These are phyloP conservation scores for Ceriagrion tenellum DNA, from an alignment of 2,888 invertebrate genomes.

Conservation along the genomic window DNA sequence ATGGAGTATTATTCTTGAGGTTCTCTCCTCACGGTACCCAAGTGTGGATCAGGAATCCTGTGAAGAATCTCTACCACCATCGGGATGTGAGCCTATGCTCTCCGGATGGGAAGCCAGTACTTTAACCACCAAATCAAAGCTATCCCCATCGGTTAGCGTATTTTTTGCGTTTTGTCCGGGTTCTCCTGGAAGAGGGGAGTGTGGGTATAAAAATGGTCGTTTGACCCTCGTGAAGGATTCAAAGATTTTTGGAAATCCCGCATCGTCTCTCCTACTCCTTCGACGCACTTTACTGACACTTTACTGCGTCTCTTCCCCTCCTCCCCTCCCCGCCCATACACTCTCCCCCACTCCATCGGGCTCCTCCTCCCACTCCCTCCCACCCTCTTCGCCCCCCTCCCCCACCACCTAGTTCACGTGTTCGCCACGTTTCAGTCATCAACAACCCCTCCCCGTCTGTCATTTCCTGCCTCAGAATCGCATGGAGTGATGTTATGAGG, in stretches of 20 bases:
- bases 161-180: no score
- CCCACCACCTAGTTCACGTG: slow-evolving; percentile 35
- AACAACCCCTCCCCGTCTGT: slow-evolving; percentile 62
- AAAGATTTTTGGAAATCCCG: slow-evolving; percentile 1
- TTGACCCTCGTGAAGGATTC: background rate
- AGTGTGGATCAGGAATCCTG: no score
- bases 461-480: slow-evolving; percentile 68
- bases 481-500: slow-evolving; percentile 66
- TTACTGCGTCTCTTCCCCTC: background rate
- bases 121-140: no score
- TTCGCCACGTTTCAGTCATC: slow-evolving; percentile 62
- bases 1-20: no score
- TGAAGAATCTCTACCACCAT: no score
- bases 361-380: background rate
- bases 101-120: no score
- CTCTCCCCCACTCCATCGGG: background rate
- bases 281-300: background rate
- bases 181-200: no score
- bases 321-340: background rate
- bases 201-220: background rate
- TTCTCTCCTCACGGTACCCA: no score
- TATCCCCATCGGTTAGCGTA: no score
- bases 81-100: no score
- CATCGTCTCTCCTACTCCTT: background rate
- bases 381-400: background rate